Evolutionary conservation across 2,797 vertebrate genomes (phyloP).

Genomic region (Clarias pachynema): DNA sequence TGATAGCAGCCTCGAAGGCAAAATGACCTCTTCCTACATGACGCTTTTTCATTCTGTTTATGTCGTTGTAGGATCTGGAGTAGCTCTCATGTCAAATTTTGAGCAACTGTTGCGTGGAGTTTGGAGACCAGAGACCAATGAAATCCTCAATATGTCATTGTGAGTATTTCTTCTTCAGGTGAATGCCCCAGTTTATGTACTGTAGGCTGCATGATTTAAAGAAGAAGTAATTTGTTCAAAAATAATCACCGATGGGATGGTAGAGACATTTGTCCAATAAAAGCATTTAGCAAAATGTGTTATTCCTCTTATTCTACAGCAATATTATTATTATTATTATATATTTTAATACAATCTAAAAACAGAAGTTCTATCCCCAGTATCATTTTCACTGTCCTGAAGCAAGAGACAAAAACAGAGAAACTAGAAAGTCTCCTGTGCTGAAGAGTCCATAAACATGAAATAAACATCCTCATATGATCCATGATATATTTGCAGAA

Average conservation of each 20-base stretch:
- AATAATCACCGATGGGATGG: not conserved
- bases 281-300: not conserved
- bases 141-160: constrained; percentile 97
- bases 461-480: not conserved
- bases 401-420: not conserved
- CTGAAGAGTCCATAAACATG: not conserved
- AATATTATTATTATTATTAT: not conserved
- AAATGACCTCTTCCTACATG: constrained; percentile 50
- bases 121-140: constrained; percentile 95
- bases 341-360: not conserved
- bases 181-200: not conserved
- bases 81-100: constrained; percentile 91
- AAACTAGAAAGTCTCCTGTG: not conserved
- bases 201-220: not conserved
- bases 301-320: not conserved
- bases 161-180: constrained; percentile 73
- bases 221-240: not conserved
- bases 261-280: not conserved
- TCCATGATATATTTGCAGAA: not conserved
- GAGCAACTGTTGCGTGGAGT: constrained; percentile 95
- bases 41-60: constrained; percentile 64
- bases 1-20: constrained; percentile 43
- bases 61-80: constrained; percentile 85
- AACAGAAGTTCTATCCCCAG: not conserved
- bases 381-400: not conserved